phyloP scores from a whole-genome alignment of 2,888 invertebrate genomes.

The Capitulum mitella region DNA sequence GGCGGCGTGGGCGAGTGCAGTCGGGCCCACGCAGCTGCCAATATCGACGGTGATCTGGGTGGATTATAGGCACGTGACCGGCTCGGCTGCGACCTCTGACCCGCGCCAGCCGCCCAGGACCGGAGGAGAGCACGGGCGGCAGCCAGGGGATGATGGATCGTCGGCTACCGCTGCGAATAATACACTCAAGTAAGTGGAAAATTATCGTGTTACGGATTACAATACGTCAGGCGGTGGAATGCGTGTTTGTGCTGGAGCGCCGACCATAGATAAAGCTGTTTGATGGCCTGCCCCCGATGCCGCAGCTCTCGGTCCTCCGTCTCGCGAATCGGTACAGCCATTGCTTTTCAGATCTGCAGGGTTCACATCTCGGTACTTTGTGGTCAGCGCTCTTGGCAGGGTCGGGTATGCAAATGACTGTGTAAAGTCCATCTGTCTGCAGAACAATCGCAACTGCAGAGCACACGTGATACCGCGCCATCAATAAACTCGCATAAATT shows the following conservation, averaged over 20 bases:
- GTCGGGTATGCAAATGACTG: too few relatives aligned
- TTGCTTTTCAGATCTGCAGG: too few relatives aligned
- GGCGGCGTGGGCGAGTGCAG: background rate
- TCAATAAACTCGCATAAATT: too few relatives aligned
- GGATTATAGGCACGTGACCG: background rate
- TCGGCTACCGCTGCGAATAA: slow-evolving; percentile 14
- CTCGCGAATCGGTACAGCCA: too few relatives aligned
- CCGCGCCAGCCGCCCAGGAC: background rate
- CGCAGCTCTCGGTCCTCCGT: too few relatives aligned
- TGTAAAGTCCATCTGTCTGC: too few relatives aligned
- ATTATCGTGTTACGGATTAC: slow-evolving; percentile 20
- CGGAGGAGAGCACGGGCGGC: background rate
- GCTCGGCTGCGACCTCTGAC: background rate
- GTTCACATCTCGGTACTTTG: too few relatives aligned
- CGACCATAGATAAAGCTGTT: background rate
- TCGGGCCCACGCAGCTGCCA: background rate
- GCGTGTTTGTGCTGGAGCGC: background rate
- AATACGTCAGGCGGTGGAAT: background rate
- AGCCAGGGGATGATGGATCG: background rate
- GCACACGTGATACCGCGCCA: too few relatives aligned
- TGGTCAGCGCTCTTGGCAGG: too few relatives aligned
- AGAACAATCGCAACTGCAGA: too few relatives aligned
- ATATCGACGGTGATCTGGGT: background rate
- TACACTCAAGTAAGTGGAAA: slow-evolving; percentile 25
- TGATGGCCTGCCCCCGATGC: too few relatives aligned